Base-by-base conservation (phyloP, 2,888 invertebrate species). In the Idaea biselata region DNA sequence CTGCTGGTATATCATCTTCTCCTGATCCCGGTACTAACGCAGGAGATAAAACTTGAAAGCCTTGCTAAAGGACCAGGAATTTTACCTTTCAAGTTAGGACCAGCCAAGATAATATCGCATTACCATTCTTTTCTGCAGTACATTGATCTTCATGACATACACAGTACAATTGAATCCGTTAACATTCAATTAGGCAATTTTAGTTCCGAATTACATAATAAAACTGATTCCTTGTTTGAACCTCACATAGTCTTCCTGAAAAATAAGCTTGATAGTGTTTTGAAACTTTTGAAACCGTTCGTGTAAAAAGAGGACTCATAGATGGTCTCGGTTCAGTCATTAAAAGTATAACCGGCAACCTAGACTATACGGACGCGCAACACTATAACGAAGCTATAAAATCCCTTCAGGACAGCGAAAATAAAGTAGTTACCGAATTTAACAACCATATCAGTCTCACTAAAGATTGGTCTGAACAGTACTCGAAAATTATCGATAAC, bases 361-460 rank as follows among this genome's bases (percentile, higher is more conserved):
- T 66, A 16, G 66, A 69, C n/a, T 63, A 65, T 17, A 63, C 64
- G 11, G 75, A 75, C 54, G 73, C 74, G 6, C 14, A 70, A 7
- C 64, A 63, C 16, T 74, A 73, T 57, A 62, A 76, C 57, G 57
- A 70, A 18, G 73, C 71, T 33, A 67, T 74, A 16, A 68, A 69
- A 61, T 59, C 31, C 25, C 54, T 73, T 16, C 61, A 68, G n/a
- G 58, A 61, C 59, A 72, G 71, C 55, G 62, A 73, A 60, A 44
- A 70, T 58, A 66, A 70, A 63, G 16, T 70, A 55, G 58, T 54
- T 14, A 57, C 59, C 3, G 71, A 72, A 62, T 65, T 70, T 54
- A 74, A 75, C 59, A 68, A 61, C 16, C 70, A 70, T 56, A 59
- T 72, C 5, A 71, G 70, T 63, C n/a, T 74, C 25, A 70, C 31